These are phyloP conservation scores for Phocoena sinus DNA, from an alignment of 2,113 vertebrate species.

Conservation along the genomic window DNA sequence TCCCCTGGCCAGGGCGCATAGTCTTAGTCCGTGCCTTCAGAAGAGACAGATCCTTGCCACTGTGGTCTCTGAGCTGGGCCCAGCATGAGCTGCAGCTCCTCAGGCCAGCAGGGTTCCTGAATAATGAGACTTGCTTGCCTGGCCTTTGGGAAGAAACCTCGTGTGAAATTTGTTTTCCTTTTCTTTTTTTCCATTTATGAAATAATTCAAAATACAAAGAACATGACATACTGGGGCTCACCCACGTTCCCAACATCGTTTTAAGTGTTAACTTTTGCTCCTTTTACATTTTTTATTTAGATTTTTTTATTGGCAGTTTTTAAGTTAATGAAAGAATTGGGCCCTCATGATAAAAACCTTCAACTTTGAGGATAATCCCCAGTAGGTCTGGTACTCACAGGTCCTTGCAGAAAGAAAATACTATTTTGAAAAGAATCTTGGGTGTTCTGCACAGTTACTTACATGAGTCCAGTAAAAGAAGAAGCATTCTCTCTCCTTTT, in stretches of 20 bases:
- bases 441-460: not conserved
- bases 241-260: not conserved
- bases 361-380: not conserved
- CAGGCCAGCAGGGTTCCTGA: not conserved
- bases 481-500: not conserved
- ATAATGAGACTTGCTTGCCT: not conserved
- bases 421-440: not conserved
- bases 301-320: not conserved
- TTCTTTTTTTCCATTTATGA: not conserved
- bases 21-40: not conserved
- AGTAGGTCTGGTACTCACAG: not conserved
- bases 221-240: not conserved
- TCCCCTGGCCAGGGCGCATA: not conserved
- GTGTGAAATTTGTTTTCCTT: not conserved
- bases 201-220: not conserved
- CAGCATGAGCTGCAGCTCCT: not conserved
- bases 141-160: not conserved
- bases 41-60: not conserved
- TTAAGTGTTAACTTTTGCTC: not conserved
- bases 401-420: not conserved
- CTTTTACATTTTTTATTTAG: not conserved
- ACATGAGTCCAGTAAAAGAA: not conserved
- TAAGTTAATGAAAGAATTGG: not conserved
- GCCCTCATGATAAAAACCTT: not conserved
- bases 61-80: not conserved